phyloP scores from a whole-genome alignment of 2,113 vertebrate genomes.

The Podarcis cretensis region DNA sequence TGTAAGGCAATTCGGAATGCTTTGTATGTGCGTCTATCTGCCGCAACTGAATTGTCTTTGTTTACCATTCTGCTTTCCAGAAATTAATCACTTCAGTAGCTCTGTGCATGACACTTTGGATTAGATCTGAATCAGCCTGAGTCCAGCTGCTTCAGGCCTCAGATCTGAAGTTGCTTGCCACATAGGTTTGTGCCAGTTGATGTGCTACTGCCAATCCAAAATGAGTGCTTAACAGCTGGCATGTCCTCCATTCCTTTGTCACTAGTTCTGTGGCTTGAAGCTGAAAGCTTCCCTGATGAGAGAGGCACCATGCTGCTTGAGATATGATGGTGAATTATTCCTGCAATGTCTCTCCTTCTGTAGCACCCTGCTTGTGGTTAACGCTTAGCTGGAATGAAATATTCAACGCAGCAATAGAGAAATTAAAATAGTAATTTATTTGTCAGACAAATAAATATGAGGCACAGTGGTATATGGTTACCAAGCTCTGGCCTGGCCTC shows the following conservation, averaged over 20 bases:
- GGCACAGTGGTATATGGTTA: too few relatives aligned
- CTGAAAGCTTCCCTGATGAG: neutral
- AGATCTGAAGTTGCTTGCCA: neutral
- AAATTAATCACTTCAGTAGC: neutral
- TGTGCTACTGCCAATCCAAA: neutral
- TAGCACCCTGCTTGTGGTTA: too few relatives aligned
- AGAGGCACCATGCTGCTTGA: neutral
- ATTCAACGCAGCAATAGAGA: too few relatives aligned
- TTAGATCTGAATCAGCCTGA: neutral
- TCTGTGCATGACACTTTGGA: neutral
- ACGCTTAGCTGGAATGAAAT: too few relatives aligned
- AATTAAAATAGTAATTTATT: too few relatives aligned
- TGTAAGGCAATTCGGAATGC: neutral
- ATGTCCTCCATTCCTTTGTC: neutral
- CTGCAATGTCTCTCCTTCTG: neutral
- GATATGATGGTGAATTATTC: neutral
- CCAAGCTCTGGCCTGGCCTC: too few relatives aligned
- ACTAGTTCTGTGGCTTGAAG: neutral
- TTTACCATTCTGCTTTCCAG: neutral
- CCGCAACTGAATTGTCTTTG: neutral
- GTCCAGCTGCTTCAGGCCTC: neutral
- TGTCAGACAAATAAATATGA: too few relatives aligned
- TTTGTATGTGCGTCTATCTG: neutral
- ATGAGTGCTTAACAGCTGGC: neutral
- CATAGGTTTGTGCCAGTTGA: neutral